These are phyloP conservation scores for Toxotes chatareus DNA, from an alignment of 2,113 vertebrate species.

Conservation along the genomic window DNA sequence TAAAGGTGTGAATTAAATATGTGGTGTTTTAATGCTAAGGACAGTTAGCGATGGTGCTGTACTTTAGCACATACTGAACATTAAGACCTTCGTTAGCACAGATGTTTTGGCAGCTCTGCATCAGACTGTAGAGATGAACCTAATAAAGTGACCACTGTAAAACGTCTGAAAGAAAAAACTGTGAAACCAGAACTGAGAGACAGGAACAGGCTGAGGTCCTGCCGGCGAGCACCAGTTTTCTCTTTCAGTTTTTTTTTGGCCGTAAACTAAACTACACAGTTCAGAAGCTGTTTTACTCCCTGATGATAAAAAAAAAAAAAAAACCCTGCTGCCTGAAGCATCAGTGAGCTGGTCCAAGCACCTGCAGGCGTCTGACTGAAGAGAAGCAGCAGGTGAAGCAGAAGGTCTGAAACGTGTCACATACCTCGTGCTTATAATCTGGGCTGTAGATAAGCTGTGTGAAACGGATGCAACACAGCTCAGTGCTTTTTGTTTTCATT, in stretches of 20 bases:
- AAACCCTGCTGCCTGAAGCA: background rate
- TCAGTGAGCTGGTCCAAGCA: slow-evolving; percentile 12
- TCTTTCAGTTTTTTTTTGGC: slow-evolving; percentile 7
- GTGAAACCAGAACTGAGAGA: background rate
- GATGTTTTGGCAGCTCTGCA: background rate
- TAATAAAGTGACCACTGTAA: background rate
- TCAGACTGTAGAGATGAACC: background rate
- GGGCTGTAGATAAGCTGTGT: slow-evolving; percentile 47
- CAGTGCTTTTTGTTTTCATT: background rate
- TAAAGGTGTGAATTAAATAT: no score
- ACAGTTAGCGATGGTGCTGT: no score
- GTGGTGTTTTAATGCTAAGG: no score
- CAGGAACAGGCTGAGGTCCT: no score
- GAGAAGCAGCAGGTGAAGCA: slow-evolving; percentile 2
- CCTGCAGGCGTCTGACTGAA: background rate
- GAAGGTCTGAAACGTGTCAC: slow-evolving; percentile 4
- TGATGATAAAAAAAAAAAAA: background rate
- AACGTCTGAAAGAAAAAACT: slow-evolving; percentile 1
- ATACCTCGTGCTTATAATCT: slow-evolving; percentile 55
- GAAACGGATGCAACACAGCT: slow-evolving; percentile 34
- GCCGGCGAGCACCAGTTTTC: no score
- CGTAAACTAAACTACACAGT: no score
- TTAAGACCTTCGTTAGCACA: no score
- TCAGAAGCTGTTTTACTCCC: no score
- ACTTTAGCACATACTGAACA: no score